Evolutionary conservation across 2,113 vertebrate genomes (phyloP).

Genomic region (Phainopepla nitens): DNA sequence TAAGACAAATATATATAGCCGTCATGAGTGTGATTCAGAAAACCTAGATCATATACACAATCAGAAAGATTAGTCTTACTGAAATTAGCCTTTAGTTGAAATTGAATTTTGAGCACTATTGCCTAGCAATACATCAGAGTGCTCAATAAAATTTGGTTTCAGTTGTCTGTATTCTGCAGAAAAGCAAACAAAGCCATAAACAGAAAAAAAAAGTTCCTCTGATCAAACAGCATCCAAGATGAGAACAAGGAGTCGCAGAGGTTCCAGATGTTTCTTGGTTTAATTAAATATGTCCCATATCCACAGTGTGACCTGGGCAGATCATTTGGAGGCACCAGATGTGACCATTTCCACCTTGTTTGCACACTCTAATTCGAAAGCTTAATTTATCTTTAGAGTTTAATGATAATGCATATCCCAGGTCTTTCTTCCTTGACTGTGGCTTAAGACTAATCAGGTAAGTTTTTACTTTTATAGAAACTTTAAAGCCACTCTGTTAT

Average conservation of each 20-base stretch:
- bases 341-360: background rate
- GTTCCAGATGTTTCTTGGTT: background rate
- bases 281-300: background rate
- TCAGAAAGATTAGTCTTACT: background rate
- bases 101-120: background rate
- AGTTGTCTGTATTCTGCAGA: background rate
- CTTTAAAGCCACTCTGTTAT: background rate
- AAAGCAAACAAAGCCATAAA: background rate
- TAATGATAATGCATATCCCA: background rate
- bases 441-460: background rate
- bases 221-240: background rate
- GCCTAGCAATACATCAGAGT: background rate
- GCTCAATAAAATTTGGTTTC: background rate
- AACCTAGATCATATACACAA: background rate
- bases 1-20: background rate
- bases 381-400: background rate
- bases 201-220: background rate
- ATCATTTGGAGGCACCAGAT: background rate
- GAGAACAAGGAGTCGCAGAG: background rate
- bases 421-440: background rate
- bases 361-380: background rate
- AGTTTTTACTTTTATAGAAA: background rate
- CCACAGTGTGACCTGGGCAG: background rate
- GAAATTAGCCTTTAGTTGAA: background rate
- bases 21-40: background rate